Base-by-base conservation (phyloP, 2,888 invertebrate species). In the Drosophila crucigera region DNA sequence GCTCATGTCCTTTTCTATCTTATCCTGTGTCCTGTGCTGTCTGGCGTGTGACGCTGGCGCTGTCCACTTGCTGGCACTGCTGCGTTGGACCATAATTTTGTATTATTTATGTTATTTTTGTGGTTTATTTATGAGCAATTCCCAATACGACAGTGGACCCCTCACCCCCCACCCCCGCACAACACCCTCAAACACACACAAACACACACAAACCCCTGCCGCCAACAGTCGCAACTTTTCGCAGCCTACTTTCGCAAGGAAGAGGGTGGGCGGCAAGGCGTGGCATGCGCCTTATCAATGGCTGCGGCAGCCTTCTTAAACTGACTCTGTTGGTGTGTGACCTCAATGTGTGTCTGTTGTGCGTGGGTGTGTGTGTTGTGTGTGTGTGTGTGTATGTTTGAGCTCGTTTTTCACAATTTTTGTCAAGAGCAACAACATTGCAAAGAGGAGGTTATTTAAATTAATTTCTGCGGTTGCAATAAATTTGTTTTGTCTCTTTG, bases 391-490 rank as follows among this genome's bases (percentile, higher is more conserved):
- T 35, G 11, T 33, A 4, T 28, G 28, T 49, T 49, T 49, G 47
- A n/a, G 52, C 68, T 75, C 76, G 68, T 66, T 71, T 74, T 79
- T 75, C 62, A 71, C 84, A 81, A 68, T 68, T 73, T 83, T 83
- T 84, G 81, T 81, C 80, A 76, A 83, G 67, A 59, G 68, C 54
- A 63, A 41, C 61, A 59, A 61, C 56, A 37, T 56, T 76, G 62
- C 82, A 74, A 86, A 81, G 73, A 83, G 83, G 87, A 83, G 83
- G 87, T 83, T 86, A 76, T 86, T 83, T 83, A 86, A 83, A 86
- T 83, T 83, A 83, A 83, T 83, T 83, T 83, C 82, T 83, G 83
- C 87, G 87, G 87, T 81, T 85, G 87, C 87, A 83, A 83, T 83
- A 83, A 86, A 86, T 83, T 85, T 72, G 68, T 77, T 72, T 82